phyloP scores from a whole-genome alignment of 2,888 invertebrate species.

The Polia nebulosa region DNA sequence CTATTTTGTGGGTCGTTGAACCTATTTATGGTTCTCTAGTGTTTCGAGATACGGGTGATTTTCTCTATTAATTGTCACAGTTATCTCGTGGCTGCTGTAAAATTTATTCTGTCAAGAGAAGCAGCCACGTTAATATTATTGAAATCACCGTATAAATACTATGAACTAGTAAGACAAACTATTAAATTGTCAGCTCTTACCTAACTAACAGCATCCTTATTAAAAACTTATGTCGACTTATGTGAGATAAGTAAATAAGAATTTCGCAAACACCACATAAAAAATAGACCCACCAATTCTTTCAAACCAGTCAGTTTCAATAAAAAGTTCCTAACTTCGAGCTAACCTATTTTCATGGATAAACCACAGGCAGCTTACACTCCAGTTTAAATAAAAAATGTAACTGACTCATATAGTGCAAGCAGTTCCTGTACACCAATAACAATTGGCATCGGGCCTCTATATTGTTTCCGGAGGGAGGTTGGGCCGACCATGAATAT shows the following conservation, averaged over 20 bases:
- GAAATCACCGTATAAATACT: not conserved
- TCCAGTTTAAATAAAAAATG: slow-evolving; percentile 51
- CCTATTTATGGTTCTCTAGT: not conserved
- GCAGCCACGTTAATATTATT: not conserved
- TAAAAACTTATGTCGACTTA: not conserved
- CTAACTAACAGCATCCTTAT: not conserved
- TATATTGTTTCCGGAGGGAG: slow-evolving; percentile 65
- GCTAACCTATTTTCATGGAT: slow-evolving; percentile 22
- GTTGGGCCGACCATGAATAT: slow-evolving; percentile 60
- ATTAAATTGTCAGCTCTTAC: not conserved
- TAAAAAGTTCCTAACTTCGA: not conserved
- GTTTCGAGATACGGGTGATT: not conserved
- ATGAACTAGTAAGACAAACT: no score
- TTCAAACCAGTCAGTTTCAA: not conserved
- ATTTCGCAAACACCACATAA: not conserved
- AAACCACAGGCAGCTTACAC: slow-evolving; percentile 30
- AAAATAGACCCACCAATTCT: slow-evolving; percentile 1
- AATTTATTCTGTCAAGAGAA: not conserved
- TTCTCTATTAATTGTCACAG: not conserved
- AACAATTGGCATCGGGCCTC: slow-evolving; percentile 64
- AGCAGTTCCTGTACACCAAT: slow-evolving; percentile 54
- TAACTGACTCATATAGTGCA: slow-evolving; percentile 39
- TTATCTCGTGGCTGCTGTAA: not conserved
- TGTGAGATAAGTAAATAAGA: not conserved
- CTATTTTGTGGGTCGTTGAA: slow-evolving; percentile 5